A percentile compares a stretch with the other conserved stretches of the same genome.
Conservation (phyloP, 2,113 vertebrate genomes). For the Eurypyga helias region DNA sequence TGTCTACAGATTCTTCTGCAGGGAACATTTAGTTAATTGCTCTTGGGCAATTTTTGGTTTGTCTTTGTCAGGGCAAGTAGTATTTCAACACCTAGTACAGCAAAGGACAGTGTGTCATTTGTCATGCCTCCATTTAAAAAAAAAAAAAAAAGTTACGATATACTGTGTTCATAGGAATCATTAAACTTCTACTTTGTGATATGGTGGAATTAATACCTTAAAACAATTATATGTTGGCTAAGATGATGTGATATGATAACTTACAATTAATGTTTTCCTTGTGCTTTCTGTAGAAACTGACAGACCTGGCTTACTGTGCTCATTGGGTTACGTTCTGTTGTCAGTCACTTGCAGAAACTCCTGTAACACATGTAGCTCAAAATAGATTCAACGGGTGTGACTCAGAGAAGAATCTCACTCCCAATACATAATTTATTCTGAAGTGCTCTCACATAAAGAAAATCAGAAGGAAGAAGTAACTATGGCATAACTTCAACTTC, state of each 20-base stretch:
- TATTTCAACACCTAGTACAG: slow-evolving; percentile 3
- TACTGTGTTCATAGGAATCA: background rate
- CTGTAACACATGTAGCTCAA: background rate
- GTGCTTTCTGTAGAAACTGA: background rate
- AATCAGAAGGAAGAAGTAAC: background rate
- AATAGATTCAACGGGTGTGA: background rate
- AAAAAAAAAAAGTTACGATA: background rate
- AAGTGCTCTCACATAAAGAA: background rate
- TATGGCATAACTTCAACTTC: background rate
- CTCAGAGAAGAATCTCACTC: background rate
- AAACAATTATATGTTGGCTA: background rate
- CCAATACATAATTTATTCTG: background rate
- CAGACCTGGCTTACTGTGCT: background rate
- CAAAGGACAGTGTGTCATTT: background rate
- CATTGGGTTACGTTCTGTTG: background rate
- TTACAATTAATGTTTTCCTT: background rate
- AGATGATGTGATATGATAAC: background rate
- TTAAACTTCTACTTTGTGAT: background rate
- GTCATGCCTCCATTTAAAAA: background rate
- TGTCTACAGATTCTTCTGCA: slow-evolving; percentile 13
- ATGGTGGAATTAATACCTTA: background rate
- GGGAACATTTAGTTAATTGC: slow-evolving; percentile 36
- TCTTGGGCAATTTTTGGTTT: slow-evolving; percentile 27
- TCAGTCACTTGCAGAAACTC: background rate
- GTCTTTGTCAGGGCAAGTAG: background rate